Evolutionary conservation across 2,797 vertebrate genomes (phyloP).

Genomic region (Spinus olivaceus): DNA sequence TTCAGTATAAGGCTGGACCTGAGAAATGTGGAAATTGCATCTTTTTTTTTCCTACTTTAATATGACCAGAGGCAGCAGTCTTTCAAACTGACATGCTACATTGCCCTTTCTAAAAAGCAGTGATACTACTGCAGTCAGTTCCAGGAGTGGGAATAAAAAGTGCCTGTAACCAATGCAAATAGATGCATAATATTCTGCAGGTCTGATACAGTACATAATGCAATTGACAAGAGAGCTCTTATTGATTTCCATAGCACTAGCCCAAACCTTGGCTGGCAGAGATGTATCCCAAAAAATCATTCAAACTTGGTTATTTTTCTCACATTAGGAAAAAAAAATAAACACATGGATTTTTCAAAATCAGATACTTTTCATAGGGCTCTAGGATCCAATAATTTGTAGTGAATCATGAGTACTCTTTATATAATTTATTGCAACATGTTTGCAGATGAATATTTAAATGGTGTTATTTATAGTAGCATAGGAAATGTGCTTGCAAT

Average conservation of each 20-base stretch:
- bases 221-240: neutral
- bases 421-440: conserved; percentile 8
- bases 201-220: conserved; percentile 20
- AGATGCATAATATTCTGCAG: conserved; percentile 16
- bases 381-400: neutral
- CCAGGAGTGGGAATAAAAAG: neutral
- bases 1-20: neutral
- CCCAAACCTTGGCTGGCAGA: neutral
- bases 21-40: neutral
- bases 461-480: neutral
- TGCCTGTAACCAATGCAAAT: conserved; percentile 13
- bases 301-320: neutral
- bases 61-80: neutral
- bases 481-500: neutral
- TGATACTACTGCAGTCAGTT: neutral
- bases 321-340: neutral
- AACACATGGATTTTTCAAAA: neutral
- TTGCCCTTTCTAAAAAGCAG: neutral
- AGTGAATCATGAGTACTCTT: neutral
- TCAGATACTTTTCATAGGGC: neutral
- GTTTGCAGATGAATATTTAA: conserved; percentile 24
- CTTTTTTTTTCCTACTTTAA: neutral
- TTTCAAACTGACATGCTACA: neutral
- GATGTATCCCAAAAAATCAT: neutral
- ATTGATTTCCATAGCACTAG: neutral